phyloP scores from a whole-genome alignment of 2,113 vertebrate species.

The Hemiscyllium ocellatum region DNA sequence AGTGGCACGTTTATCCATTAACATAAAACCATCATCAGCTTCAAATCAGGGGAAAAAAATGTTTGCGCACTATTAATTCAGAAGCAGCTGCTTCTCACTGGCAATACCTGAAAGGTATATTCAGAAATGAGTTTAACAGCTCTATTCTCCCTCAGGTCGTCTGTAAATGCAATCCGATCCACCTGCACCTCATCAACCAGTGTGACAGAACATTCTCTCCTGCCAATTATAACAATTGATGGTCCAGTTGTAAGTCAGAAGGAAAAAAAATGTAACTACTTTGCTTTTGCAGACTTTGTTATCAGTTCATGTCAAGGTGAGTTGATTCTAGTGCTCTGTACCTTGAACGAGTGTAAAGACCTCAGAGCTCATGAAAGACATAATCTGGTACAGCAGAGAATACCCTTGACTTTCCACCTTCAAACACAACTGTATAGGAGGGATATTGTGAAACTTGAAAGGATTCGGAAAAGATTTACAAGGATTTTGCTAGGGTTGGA shows the following conservation, averaged over 20 bases:
- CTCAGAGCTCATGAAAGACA: neutral
- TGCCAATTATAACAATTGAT: neutral
- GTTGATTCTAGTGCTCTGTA: neutral
- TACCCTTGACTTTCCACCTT: neutral
- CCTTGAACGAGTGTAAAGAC: neutral
- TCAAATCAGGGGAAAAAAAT: neutral
- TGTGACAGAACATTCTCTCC: neutral
- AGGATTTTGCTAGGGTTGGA: too few relatives aligned
- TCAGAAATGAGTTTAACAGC: neutral
- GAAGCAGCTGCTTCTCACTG: neutral
- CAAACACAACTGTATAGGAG: neutral
- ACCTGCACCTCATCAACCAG: neutral
- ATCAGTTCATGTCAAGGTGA: neutral
- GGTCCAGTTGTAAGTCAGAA: neutral
- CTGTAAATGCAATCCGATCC: constrained; percentile 4
- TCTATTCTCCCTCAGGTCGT: neutral
- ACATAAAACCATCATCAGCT: neutral
- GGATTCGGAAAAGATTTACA: too few relatives aligned
- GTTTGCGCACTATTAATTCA: neutral
- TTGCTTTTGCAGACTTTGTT: neutral
- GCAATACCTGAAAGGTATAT: neutral
- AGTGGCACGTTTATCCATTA: neutral
- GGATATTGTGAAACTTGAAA: too few relatives aligned
- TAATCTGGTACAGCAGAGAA: neutral
- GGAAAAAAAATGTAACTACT: neutral